Percentiles rank a stretch among this genome's conserved stretches.
Conservation (phyloP, 2,113 vertebrate species). For the Apodemus sylvaticus region DNA sequence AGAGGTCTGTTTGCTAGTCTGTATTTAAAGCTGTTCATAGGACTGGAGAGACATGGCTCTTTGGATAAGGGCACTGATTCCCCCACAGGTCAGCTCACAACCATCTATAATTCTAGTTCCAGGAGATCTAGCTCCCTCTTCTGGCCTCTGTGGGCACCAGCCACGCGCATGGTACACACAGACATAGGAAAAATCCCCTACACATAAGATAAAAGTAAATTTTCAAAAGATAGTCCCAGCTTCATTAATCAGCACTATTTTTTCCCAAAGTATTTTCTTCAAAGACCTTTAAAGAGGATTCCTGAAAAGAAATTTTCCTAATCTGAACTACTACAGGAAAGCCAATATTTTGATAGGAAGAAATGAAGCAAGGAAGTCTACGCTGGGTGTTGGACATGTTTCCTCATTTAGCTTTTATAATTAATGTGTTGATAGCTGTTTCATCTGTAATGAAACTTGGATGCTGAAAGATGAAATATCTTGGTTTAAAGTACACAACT, state of each 20-base stretch:
- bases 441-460: background rate
- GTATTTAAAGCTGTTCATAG: background rate
- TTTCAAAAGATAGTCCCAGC: background rate
- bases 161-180: background rate
- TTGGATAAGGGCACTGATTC: background rate
- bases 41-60: background rate
- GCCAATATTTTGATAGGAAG: background rate
- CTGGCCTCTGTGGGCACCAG: background rate
- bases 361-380: background rate
- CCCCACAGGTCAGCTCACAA: background rate
- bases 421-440: background rate
- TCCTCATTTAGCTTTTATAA: background rate
- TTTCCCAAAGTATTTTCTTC: background rate
- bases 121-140: background rate
- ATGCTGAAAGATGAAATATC: background rate
- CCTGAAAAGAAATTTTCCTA: background rate
- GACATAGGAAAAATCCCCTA: background rate
- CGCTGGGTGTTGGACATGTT: background rate
- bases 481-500: background rate
- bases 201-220: background rate
- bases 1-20: background rate
- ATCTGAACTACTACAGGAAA: background rate
- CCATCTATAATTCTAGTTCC: background rate
- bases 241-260: constrained; percentile 9
- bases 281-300: background rate